These are phyloP conservation scores for Triplophysa siluroides DNA, from an alignment of 2,113 vertebrate species.

Conservation along the genomic window DNA sequence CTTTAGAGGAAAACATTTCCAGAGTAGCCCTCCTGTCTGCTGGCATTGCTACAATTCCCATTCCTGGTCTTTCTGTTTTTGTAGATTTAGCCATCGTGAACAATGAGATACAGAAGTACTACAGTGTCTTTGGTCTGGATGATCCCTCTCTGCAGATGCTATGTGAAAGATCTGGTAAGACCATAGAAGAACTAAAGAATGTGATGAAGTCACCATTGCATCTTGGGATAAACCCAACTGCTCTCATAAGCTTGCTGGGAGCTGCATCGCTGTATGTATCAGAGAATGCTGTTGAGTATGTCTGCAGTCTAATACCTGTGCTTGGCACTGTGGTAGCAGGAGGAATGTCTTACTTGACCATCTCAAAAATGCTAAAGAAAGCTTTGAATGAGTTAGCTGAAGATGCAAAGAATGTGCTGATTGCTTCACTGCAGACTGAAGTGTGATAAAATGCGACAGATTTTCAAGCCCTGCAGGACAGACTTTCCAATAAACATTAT, in stretches of 20 bases:
- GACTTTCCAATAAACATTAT: no score
- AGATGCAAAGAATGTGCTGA: constrained; percentile 66
- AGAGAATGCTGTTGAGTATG: constrained; percentile 59
- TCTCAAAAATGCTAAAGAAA: constrained; percentile 63
- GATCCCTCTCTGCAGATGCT: constrained; percentile 65
- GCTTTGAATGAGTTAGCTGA: constrained; percentile 65
- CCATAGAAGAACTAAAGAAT: constrained; percentile 64
- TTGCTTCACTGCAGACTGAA: constrained; percentile 61
- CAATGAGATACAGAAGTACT: constrained; percentile 59
- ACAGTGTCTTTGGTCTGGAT: constrained; percentile 68
- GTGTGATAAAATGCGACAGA: constrained; percentile 18
- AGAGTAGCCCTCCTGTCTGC: constrained; percentile 65
- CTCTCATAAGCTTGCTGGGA: constrained; percentile 62
- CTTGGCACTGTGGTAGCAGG: constrained; percentile 65
- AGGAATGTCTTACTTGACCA: constrained; percentile 63
- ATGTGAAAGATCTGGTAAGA: constrained; percentile 63
- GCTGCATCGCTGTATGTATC: constrained; percentile 41
- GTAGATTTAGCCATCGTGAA: constrained; percentile 65
- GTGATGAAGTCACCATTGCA: constrained; percentile 63
- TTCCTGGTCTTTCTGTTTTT: constrained; percentile 62
- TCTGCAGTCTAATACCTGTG: constrained; percentile 56
- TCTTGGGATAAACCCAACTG: constrained; percentile 58
- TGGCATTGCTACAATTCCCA: constrained; percentile 59
- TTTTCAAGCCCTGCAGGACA: no score
- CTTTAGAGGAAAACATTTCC: constrained; percentile 64